These are phyloP conservation scores for Ennomos quercinarius DNA, from an alignment of 2,888 invertebrate species.

Conservation along the genomic window DNA sequence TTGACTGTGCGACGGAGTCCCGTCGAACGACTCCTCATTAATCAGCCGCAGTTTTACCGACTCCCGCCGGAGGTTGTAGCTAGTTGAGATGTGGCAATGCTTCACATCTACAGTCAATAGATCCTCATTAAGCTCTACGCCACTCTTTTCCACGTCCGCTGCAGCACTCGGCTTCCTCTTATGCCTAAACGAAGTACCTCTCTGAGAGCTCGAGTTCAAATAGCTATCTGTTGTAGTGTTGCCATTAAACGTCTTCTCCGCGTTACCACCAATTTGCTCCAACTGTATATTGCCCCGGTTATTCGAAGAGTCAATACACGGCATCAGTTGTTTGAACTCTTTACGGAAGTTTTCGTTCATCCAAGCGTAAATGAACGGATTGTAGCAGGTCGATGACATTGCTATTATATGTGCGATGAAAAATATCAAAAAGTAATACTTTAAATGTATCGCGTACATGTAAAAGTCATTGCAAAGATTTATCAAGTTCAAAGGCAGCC, in stretches of 20 bases:
- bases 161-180: constrained; percentile 86
- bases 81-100: constrained; percentile 81
- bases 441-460: constrained; percentile 89
- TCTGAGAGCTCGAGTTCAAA: constrained; percentile 83
- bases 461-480: constrained; percentile 95
- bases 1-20: constrained; percentile 75
- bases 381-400: constrained; percentile 98
- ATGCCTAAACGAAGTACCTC: constrained; percentile 80
- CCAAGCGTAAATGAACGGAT: constrained; percentile 98
- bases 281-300: constrained; percentile 72
- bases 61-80: constrained; percentile 77
- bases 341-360: constrained; percentile 98
- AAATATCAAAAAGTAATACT: constrained; percentile 94
- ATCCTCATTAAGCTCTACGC: constrained; percentile 79
- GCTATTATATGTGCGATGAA: constrained; percentile 96
- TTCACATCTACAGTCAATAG: constrained; percentile 76
- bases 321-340: constrained; percentile 93
- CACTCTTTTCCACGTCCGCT: constrained; percentile 85
- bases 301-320: constrained; percentile 85
- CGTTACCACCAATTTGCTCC: constrained; percentile 84
- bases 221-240: constrained; percentile 90
- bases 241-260: constrained; percentile 91
- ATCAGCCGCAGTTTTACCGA: constrained; percentile 78
- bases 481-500: constrained; percentile 96
- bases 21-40: constrained; percentile 80